Evolutionary conservation across 2,888 invertebrate genomes (phyloP).

Genomic region (Synanthedon andrenaeformis): DNA sequence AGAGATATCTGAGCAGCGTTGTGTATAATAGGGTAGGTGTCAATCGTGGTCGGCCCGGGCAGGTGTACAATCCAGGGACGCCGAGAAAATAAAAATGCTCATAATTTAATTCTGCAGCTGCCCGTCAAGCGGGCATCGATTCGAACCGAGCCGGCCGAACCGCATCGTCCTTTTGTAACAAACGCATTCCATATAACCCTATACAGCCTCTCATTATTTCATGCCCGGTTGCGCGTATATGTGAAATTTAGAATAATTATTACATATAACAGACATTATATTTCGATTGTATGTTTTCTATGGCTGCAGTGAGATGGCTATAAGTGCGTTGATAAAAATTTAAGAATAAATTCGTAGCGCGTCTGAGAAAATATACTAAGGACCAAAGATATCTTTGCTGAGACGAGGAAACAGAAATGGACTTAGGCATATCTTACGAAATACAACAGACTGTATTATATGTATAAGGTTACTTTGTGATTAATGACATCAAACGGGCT

Average conservation of each 20-base stretch:
- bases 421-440: no score
- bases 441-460: no score
- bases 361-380: no score
- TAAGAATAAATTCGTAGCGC: no score
- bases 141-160: slow-evolving; percentile 31
- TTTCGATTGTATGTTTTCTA: no score
- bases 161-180: slow-evolving; percentile 47
- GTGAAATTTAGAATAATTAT: slow-evolving; percentile 24
- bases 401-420: no score
- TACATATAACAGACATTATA: slow-evolving; percentile 10
- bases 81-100: slow-evolving; percentile 56
- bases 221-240: slow-evolving; percentile 25
- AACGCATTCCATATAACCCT: slow-evolving; percentile 47
- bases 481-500: no score
- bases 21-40: slow-evolving; percentile 65
- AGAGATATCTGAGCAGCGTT: slow-evolving; percentile 33
- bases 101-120: slow-evolving; percentile 68
- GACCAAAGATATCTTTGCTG: no score
- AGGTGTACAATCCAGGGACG: slow-evolving; percentile 6
- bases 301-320: no score
- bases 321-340: no score
- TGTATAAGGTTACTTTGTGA: no score
- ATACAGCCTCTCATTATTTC: slow-evolving; percentile 26
- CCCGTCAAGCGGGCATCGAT: slow-evolving; percentile 58
- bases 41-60: slow-evolving; percentile 29